These are phyloP conservation scores for Scolopax bukidnonensis DNA, from an alignment of 2,797 vertebrate genomes.

Conservation along the genomic window DNA sequence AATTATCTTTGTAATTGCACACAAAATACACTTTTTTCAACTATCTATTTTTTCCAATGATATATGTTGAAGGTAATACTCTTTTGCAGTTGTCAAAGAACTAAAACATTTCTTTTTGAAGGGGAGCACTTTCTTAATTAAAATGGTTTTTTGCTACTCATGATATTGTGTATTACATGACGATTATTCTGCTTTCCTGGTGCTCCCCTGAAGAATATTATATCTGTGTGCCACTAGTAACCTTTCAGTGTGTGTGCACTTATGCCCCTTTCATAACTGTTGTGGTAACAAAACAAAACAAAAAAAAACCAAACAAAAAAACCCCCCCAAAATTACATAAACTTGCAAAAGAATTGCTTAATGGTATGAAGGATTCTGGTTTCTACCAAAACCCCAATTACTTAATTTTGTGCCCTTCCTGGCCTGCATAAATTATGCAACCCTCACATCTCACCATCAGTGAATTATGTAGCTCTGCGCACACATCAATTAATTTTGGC, in stretches of 20 bases:
- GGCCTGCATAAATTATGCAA: slow-evolving; percentile 24
- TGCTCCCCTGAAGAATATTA: neutral
- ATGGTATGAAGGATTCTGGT: neutral
- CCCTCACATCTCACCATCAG: slow-evolving; percentile 13
- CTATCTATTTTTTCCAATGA: neutral
- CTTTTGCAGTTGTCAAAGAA: neutral
- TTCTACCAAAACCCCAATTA: slow-evolving; percentile 54
- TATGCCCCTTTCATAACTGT: neutral
- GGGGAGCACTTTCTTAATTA: neutral
- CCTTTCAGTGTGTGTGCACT: neutral
- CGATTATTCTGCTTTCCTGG: neutral
- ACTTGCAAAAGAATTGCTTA: slow-evolving; percentile 22
- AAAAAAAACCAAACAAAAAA: slow-evolving; percentile 38
- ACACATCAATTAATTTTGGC: slow-evolving; percentile 66
- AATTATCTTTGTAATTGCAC: neutral
- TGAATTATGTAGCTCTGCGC: slow-evolving; percentile 10
- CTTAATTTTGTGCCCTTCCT: slow-evolving; percentile 46
- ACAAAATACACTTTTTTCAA: neutral
- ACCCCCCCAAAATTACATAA: neutral
- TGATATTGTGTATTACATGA: neutral
- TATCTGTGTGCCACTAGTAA: neutral
- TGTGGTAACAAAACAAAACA: neutral
- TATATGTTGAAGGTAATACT: neutral
- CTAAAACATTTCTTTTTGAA: neutral
- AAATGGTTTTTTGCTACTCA: neutral